Conservation (phyloP, 2,888 invertebrate genomes). For the Melanchra persicariae region DNA sequence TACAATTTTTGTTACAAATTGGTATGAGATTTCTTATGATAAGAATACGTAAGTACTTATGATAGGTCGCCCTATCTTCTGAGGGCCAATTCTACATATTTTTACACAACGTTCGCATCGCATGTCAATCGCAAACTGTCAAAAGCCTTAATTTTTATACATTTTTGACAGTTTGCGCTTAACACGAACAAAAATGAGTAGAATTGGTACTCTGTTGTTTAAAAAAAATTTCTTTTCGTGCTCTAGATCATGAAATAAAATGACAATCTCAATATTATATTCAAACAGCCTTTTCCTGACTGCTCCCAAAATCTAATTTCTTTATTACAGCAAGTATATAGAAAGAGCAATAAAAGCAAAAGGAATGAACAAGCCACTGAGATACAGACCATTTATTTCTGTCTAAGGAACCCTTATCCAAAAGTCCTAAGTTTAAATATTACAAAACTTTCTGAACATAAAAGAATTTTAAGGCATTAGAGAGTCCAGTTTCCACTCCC, state of each 20-base stretch:
- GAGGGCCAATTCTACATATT: too few species aligned
- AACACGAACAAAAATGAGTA: too few species aligned
- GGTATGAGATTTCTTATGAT: constrained; percentile 49
- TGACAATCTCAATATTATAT: constrained; percentile 28
- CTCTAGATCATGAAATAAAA: constrained; percentile 15
- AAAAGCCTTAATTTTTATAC: too few species aligned
- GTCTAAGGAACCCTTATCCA: constrained; percentile 54
- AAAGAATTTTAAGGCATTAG: constrained; percentile 56
- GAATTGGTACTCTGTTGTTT: too few species aligned
- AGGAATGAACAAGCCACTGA: constrained; percentile 48
- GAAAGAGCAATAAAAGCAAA: constrained; percentile 44
- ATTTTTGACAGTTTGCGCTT: too few species aligned
- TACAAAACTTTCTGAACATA: constrained; percentile 45
- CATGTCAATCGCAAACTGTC: too few species aligned
- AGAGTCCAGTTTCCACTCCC: constrained; percentile 46
- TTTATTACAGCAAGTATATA: constrained; percentile 26
- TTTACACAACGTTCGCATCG: too few species aligned
- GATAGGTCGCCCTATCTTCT: constrained; percentile 9
- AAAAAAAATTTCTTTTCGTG: constrained; percentile 11
- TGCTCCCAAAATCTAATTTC: constrained; percentile 32
- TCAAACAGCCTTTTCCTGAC: constrained; percentile 5
- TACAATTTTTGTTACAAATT: constrained; percentile 59
- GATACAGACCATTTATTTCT: constrained; percentile 53
- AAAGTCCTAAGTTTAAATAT: constrained; percentile 50
- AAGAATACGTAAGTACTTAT: constrained; percentile 34